Base-by-base conservation (phyloP, 1,140 invertebrate species). In the Galleria mellonella region DNA sequence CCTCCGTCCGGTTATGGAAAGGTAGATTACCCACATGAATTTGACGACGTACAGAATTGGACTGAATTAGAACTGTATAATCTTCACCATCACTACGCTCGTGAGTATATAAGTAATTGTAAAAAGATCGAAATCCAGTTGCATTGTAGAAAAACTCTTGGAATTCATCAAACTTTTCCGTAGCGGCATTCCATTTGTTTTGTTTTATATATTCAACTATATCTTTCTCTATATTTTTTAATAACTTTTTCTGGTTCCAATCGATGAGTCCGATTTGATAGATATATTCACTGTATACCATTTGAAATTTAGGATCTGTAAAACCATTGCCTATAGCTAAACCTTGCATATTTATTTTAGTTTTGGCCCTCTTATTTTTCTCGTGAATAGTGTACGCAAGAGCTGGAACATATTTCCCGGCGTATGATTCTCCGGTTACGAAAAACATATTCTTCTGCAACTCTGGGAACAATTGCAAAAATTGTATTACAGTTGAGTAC, bases 281-380 rank as follows among this genome's bases (percentile, higher is more conserved):
- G 32, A 97, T 88, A 81, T 94, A 94, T 55, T 93, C 90, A 6
- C 93, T 92, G 69, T 96, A 96, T 7, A 91, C 75, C 0, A 94
- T 67, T 84, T 96, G 94, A 71, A 93, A 90, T 14, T 90, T 83
- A 0, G 95, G 95, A 84, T 97, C 96, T 47, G 90, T 92, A 0
- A 96, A 81, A 0, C 95, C 95, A 84, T 97, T 95, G 0, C 95
- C 95, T 23, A 96, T 95, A 0, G 91, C 91, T 40, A 96, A 59
- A 30, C 91, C 91, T 71, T 89, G 87, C 0, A 92, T 61, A 49
- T 90, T 90, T 6, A 90, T 88, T 30, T 88, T 89, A 4, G 70
- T 47, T 28, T 82, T 59, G 2, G 89, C 77, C 8, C 33, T 38
- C 42, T 9, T 58, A 53, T 45, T 83, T 14, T 69, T 87, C n/a